Percentiles rank a stretch among this genome's conserved stretches.
Evolutionary conservation across 2,797 vertebrate genomes (phyloP).

Genomic region (Notoglanidium macrostoma): DNA sequence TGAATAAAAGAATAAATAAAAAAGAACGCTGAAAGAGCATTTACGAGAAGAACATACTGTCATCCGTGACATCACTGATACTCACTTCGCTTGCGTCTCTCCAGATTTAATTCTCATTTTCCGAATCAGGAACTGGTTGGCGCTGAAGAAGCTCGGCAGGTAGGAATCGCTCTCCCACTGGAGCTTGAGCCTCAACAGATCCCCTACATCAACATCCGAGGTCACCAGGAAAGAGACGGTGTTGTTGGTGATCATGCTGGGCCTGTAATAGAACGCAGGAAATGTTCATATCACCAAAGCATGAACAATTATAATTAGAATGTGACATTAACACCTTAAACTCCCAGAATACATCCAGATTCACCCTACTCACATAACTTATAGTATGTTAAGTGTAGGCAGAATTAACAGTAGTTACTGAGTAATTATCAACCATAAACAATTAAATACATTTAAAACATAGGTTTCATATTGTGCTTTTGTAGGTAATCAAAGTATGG

Average conservation of each 20-base stretch:
- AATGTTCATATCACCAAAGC: background rate
- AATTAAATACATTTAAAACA: background rate
- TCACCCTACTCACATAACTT: background rate
- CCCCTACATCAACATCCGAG: conserved; percentile 82
- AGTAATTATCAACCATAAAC: background rate
- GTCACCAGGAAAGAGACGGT: conserved; percentile 84
- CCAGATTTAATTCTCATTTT: conserved; percentile 83
- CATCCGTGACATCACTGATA: background rate
- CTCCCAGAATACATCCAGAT: background rate
- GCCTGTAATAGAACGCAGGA: conserved; percentile 60
- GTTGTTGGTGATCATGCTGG: conserved; percentile 78
- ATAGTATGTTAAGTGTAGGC: background rate
- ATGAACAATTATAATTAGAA: background rate
- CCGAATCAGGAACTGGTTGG: conserved; percentile 72
- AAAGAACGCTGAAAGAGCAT: background rate
- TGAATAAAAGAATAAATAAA: background rate
- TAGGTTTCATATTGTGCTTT: background rate
- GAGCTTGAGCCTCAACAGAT: conserved; percentile 80
- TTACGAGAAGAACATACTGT: background rate
- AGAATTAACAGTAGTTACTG: background rate
- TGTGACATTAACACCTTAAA: background rate
- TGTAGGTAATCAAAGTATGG: background rate
- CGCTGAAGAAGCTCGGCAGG: conserved; percentile 77
- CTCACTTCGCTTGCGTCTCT: conserved; percentile 86
- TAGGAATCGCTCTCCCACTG: conserved; percentile 79